Evolutionary conservation across 1,140 invertebrate genomes (phyloP).

Genomic region (Trinorchestia longiramus): DNA sequence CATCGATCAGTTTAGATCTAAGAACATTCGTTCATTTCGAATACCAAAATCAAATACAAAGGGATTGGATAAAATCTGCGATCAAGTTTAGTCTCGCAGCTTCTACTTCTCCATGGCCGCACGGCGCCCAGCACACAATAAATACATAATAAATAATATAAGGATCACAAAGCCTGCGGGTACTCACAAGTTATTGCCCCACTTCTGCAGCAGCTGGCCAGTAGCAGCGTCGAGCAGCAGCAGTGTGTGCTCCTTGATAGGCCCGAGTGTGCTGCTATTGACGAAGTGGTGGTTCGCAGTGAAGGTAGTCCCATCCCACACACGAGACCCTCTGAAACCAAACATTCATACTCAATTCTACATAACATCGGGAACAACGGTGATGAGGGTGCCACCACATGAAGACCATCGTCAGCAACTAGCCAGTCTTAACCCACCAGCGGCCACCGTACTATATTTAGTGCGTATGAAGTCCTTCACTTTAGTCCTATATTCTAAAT

Average conservation of each 20-base stretch:
- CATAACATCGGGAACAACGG: no score
- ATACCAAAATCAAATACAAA: background rate
- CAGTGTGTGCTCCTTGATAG: constrained; percentile 82
- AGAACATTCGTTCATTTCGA: background rate
- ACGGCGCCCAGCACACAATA: background rate
- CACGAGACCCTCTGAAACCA: constrained; percentile 74
- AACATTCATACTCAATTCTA: background rate
- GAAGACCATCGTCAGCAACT: no score
- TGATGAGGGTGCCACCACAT: no score
- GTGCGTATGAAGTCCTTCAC: no score
- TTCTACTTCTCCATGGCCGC: background rate
- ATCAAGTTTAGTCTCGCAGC: background rate
- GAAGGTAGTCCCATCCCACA: constrained; percentile 75
- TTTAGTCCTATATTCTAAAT: no score
- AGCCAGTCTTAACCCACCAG: no score
- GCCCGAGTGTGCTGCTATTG: constrained; percentile 73
- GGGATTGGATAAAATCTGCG: background rate
- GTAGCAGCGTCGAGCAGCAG: constrained; percentile 77
- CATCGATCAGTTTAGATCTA: background rate
- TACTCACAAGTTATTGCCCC: constrained; percentile 80
- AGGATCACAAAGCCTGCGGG: no score
- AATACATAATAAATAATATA: no score
- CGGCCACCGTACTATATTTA: no score
- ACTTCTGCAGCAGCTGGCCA: constrained; percentile 80
- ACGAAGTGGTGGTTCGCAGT: constrained; percentile 76